Percentiles rank a stretch among this genome's conserved stretches.
These are phyloP conservation scores for Microplitis mediator DNA, from an alignment of 1,140 invertebrate genomes.

Conservation along the genomic window DNA sequence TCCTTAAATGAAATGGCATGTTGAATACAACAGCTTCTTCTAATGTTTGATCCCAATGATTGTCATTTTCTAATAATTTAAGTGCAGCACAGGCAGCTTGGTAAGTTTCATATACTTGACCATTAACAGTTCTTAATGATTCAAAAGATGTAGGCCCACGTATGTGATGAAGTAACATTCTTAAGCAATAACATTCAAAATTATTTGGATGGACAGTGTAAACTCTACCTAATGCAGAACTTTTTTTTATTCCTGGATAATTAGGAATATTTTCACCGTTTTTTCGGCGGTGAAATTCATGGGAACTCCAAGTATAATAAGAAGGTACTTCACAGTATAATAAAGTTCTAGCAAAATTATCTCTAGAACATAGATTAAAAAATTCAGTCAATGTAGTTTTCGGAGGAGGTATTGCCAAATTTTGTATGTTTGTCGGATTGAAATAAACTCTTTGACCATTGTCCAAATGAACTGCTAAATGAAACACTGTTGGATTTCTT, in stretches of 20 bases:
- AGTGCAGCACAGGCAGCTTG: too few relatives aligned
- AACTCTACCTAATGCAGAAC: not conserved
- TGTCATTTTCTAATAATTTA: too few relatives aligned
- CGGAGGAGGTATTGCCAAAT: conserved; percentile 19
- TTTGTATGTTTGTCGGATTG: conserved; percentile 32
- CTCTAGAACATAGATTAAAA: conserved; percentile 40
- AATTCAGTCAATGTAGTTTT: conserved; percentile 46
- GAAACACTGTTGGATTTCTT: conserved; percentile 51
- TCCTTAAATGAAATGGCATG: too few relatives aligned
- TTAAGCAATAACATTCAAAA: too few relatives aligned
- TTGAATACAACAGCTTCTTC: too few relatives aligned
- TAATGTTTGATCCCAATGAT: too few relatives aligned
- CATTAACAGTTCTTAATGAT: too few relatives aligned
- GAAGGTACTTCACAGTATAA: conserved; percentile 52
- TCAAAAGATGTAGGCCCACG: too few relatives aligned
- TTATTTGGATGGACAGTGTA: too few relatives aligned
- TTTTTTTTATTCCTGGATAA: not conserved
- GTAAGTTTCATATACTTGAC: too few relatives aligned
- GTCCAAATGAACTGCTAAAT: conserved; percentile 57
- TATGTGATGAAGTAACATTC: too few relatives aligned
- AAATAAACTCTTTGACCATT: conserved; percentile 50
- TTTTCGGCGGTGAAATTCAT: not conserved
- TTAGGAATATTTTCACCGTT: conserved; percentile 30
- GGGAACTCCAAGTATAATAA: conserved; percentile 49
- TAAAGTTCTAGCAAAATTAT: conserved; percentile 51